phyloP scores from a whole-genome alignment of 2,113 vertebrate species.

The Struthio camelus region DNA sequence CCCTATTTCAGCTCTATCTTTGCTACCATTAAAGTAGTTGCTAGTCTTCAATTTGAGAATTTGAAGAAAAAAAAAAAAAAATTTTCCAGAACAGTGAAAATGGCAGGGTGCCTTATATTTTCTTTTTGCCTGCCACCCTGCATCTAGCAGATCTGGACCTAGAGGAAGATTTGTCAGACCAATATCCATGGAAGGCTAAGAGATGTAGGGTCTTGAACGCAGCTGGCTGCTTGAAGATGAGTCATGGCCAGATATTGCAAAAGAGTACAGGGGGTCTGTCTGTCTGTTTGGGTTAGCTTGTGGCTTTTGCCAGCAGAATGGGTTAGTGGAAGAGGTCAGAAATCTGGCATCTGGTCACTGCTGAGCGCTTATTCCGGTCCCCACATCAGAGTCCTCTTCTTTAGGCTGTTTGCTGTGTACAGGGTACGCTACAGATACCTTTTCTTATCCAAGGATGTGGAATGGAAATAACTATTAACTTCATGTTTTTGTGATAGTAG shows the following conservation, averaged over 20 bases:
- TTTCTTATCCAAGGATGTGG: neutral
- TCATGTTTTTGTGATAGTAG: neutral
- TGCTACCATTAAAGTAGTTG: neutral
- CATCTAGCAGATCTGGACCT: neutral
- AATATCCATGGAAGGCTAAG: neutral
- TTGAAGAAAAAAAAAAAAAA: neutral
- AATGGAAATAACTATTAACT: neutral
- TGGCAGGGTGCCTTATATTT: neutral
- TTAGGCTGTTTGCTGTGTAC: neutral
- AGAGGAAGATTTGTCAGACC: neutral
- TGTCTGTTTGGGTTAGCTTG: neutral
- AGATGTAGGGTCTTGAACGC: neutral
- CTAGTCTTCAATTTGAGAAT: neutral
- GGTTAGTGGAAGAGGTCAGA: neutral
- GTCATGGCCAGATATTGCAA: neutral
- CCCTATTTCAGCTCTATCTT: neutral
- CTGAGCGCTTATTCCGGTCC: accelerated
- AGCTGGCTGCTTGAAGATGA: neutral
- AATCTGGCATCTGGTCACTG: no score
- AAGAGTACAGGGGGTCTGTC: accelerated
- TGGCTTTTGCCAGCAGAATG: neutral
- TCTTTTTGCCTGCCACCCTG: neutral
- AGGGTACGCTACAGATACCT: no score
- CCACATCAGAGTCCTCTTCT: neutral
- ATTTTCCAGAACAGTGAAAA: neutral